These are phyloP conservation scores for Aphidius gifuensis DNA, from an alignment of 1,140 invertebrate genomes.

Conservation along the genomic window DNA sequence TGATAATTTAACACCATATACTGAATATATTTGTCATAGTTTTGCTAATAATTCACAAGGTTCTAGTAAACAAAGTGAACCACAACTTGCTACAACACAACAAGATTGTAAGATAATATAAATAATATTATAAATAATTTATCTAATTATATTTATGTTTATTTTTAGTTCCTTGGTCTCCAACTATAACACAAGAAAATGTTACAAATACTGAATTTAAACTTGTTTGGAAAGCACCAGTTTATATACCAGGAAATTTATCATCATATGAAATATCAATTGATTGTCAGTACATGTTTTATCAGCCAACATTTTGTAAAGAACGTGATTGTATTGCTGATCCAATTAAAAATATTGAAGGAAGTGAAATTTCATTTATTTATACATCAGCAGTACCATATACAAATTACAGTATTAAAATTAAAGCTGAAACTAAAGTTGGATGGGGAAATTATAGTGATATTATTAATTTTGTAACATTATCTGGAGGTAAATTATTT, in stretches of 20 bases:
- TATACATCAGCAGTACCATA: slow-evolving; percentile 30
- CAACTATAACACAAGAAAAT: slow-evolving; percentile 21
- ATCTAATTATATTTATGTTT: slow-evolving; percentile 7
- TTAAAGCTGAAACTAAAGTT: slow-evolving; percentile 37
- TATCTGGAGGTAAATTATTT: slow-evolving; percentile 27
- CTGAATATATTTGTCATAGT: slow-evolving; percentile 35
- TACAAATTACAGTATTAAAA: slow-evolving; percentile 33
- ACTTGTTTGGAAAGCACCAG: slow-evolving; percentile 40
- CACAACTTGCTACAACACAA: slow-evolving; percentile 25
- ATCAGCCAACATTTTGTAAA: slow-evolving; percentile 17
- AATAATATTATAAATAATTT: not conserved
- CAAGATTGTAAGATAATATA: slow-evolving; percentile 33
- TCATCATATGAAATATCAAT: slow-evolving; percentile 32
- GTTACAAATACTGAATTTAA: slow-evolving; percentile 32
- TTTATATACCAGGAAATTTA: slow-evolving; percentile 35
- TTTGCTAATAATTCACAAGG: slow-evolving; percentile 27
- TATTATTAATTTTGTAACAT: slow-evolving; percentile 21
- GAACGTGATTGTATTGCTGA: not conserved
- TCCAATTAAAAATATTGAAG: slow-evolving; percentile 14
- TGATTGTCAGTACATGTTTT: slow-evolving; percentile 27
- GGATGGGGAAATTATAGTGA: slow-evolving; percentile 38
- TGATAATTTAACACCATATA: slow-evolving; percentile 34
- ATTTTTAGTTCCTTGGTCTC: slow-evolving; percentile 35
- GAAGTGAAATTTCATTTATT: slow-evolving; percentile 13
- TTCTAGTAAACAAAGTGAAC: slow-evolving; percentile 28